phyloP scores from a whole-genome alignment of 2,113 vertebrate species.

The Tyrannus savana region DNA sequence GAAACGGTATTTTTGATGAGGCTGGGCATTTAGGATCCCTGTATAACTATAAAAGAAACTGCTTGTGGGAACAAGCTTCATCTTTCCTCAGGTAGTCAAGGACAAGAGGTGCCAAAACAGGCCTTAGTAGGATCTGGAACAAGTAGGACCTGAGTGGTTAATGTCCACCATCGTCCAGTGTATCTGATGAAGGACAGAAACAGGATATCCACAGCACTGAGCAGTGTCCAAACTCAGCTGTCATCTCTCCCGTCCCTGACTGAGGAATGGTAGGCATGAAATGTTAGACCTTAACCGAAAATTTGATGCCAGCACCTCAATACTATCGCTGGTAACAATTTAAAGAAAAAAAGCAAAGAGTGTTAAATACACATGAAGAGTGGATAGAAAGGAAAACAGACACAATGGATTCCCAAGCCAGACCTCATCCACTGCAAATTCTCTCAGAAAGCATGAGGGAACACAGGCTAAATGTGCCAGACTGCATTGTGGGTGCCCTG shows the following conservation, averaged over 20 bases:
- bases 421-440: neutral
- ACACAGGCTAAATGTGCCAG: neutral
- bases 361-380: neutral
- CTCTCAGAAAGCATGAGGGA: neutral
- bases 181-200: neutral
- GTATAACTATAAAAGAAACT: neutral
- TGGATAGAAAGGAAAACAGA: neutral
- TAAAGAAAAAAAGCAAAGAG: neutral
- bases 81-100: neutral
- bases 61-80: neutral
- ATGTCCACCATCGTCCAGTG: neutral
- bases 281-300: neutral
- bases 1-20: neutral
- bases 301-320: neutral
- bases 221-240: fast-evolving
- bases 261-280: neutral
- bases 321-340: neutral
- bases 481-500: neutral
- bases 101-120: neutral
- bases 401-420: neutral
- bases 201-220: neutral
- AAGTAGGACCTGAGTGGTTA: neutral
- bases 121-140: neutral
- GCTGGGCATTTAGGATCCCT: neutral
- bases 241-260: neutral